phyloP scores from a whole-genome alignment of 2,113 vertebrate genomes.

The Athene cunicularia region DNA sequence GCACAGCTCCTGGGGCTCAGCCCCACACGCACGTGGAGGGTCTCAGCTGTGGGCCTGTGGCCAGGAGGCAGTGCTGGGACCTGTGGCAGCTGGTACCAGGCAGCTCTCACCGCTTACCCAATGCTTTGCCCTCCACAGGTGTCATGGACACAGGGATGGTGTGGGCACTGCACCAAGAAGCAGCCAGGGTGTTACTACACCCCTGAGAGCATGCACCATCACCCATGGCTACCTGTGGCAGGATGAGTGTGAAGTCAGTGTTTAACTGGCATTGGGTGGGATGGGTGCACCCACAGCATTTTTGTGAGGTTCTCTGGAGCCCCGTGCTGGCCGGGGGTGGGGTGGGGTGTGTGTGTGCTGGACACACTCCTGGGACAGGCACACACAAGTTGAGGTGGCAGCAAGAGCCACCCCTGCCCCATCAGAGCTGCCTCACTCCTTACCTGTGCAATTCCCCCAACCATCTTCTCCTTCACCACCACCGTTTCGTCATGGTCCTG shows the following conservation, averaged over 20 bases:
- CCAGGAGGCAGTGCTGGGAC: not conserved
- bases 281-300: not conserved
- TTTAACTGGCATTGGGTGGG: not conserved
- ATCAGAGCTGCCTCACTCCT: not conserved
- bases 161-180: not conserved
- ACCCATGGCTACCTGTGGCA: not conserved
- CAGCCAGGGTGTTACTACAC: not conserved
- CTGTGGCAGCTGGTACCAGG: not conserved
- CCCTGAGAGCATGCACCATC: not conserved
- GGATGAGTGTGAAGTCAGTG: not conserved
- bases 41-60: not conserved
- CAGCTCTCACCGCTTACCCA: not conserved
- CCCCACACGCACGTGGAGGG: rapidly evolving
- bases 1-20: not conserved
- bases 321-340: no score
- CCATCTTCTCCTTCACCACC: slow-evolving; percentile 97
- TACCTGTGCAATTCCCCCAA: slow-evolving; percentile 97
- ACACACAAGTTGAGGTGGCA: not conserved
- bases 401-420: not conserved
- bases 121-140: not conserved
- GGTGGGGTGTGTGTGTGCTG: no score
- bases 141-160: not conserved
- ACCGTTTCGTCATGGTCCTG: slow-evolving; percentile 90
- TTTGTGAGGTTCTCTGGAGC: not conserved
- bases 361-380: not conserved